These are phyloP conservation scores for Stichopus chloronotus DNA, from an alignment of 35 echinoderm and acorn worm species.

Conservation along the genomic window DNA sequence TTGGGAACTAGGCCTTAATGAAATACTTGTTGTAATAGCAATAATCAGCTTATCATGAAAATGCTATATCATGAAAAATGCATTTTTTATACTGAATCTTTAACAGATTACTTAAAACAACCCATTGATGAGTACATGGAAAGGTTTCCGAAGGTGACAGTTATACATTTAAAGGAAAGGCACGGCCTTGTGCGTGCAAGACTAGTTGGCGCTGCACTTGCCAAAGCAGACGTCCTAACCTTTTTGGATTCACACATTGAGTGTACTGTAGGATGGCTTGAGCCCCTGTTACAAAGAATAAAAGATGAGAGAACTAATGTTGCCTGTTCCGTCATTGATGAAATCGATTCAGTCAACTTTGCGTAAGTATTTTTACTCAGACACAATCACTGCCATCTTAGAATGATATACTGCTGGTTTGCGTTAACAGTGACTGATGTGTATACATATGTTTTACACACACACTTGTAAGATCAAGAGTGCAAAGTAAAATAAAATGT, in stretches of 20 bases:
- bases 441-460: too few relatives aligned
- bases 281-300: slow-evolving; percentile 86
- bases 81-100: background rate
- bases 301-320: slow-evolving; percentile 72
- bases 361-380: slow-evolving; percentile 60
- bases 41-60: background rate
- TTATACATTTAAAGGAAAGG: slow-evolving; percentile 73
- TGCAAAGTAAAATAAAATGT: too few relatives aligned
- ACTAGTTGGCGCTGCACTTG: slow-evolving; percentile 66
- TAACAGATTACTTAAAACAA: slow-evolving; percentile 77
- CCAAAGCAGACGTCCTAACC: slow-evolving; percentile 72
- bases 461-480: too few relatives aligned
- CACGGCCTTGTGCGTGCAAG: slow-evolving; percentile 90
- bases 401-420: too few relatives aligned
- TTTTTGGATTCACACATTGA: slow-evolving; percentile 98
- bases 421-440: too few relatives aligned
- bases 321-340: slow-evolving; percentile 76
- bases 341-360: slow-evolving; percentile 87
- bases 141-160: slow-evolving; percentile 83
- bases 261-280: slow-evolving; percentile 93
- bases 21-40: too few relatives aligned
- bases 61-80: background rate
- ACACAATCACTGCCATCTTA: too few relatives aligned
- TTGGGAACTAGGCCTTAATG: too few relatives aligned
- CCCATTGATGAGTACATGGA: slow-evolving; percentile 90